Conservation (phyloP, 2,797 vertebrate genomes). For the Diglossa cyanea region DNA sequence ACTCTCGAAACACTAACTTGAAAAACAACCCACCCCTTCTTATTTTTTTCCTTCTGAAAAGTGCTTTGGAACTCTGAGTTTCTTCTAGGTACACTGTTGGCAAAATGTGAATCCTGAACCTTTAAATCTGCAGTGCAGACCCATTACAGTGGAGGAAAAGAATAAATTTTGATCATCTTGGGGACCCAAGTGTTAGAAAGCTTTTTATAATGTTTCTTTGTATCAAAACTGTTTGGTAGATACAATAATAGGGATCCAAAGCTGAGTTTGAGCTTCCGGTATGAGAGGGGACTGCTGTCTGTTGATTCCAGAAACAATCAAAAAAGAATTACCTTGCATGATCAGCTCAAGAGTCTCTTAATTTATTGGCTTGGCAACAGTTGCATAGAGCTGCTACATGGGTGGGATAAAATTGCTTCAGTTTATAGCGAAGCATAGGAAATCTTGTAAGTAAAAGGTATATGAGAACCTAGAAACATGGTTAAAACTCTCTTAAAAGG, state of each 20-base stretch:
- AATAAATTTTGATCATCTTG: background rate
- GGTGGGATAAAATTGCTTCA: background rate
- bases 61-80: background rate
- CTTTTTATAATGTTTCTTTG: background rate
- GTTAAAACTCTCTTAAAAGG: background rate
- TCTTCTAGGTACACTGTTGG: background rate
- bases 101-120: background rate
- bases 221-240: background rate
- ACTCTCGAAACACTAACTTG: background rate
- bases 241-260: background rate
- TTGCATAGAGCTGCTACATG: background rate
- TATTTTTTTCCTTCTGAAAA: background rate
- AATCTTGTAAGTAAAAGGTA: background rate
- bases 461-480: background rate
- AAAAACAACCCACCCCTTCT: background rate
- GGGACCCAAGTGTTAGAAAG: background rate
- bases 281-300: background rate
- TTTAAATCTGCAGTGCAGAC: background rate
- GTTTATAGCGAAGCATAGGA: background rate
- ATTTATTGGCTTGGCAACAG: background rate
- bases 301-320: background rate
- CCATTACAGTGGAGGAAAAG: background rate
- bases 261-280: fast-evolving
- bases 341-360: background rate
- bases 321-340: background rate